Evolutionary conservation across 2,113 vertebrate genomes (phyloP), one percentile per base, ranked within the genome.

Genomic region (Eupsittula cactorum): DNA sequence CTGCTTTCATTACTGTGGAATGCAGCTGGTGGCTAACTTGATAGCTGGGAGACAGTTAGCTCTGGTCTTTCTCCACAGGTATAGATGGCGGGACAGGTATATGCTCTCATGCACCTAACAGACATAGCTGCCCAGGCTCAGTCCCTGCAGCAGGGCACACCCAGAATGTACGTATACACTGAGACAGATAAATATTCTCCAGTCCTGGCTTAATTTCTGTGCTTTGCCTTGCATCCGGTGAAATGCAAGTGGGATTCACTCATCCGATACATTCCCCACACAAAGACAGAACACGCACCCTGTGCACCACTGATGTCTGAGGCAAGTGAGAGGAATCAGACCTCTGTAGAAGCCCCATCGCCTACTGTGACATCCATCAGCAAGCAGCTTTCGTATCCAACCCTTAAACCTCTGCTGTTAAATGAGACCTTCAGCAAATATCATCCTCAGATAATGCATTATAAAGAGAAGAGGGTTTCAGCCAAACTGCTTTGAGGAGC

Each of bases 301-400:
- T 50, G 28, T 5, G 1, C 10, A 35, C 13, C 29, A 39, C 39
- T 33, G 33, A 50, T 20, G 12, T 19, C 67, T 47, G 49, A 42
- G 33, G 42, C 25, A 69, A 71, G n/a, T 1, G 3, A 88, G 52
- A 90, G 65, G 42, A 90, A 73, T 57, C 20, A 44, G 90, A 33
- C 0, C 7, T 11, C 25, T 1, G 1, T 12, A 41, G 17, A 4
- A 85, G 50, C 25, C 19, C 37, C 31, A 23, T 8, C 2, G 1
- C 28, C 42, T 75, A 31, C 1, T 53, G 11, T 9, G 35, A 73
- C 42, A 74, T 35, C 29, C 47, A 73, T 11, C 29, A 44, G 37
- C 1, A 1, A 46, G 29, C 46, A 84, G 81, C n/a, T 59, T 73
- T 75, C 24, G 31, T 24, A 86, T 17, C 5, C 31, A 83, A 19